These are phyloP conservation scores for Muraenolepis orangiensis DNA, from an alignment of 2,797 vertebrate species.

Conservation along the genomic window DNA sequence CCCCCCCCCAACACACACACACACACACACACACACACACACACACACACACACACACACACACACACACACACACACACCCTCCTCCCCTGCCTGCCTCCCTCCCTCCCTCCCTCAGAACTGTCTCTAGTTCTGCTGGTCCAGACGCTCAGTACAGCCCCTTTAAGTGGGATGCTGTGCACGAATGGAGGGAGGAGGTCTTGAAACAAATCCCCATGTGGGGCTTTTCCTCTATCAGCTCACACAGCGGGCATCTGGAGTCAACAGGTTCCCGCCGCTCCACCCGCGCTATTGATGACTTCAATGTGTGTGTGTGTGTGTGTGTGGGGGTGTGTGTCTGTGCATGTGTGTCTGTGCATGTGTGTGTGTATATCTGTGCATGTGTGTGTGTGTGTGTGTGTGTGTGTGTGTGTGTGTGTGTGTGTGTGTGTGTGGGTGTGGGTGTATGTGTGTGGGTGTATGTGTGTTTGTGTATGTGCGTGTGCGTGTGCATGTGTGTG, in stretches of 20 bases:
- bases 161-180: no score
- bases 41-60: no score
- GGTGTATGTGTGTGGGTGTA: background rate
- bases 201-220: background rate
- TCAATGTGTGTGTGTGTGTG: background rate
- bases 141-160: no score
- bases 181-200: background rate
- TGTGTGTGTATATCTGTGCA: background rate
- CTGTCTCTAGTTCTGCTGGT: no score
- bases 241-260: slow-evolving; percentile 5
- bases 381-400: background rate
- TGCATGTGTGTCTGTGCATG: background rate
- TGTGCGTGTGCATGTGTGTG: background rate
- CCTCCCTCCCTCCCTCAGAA: no score
- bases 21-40: no score
- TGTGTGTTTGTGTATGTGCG: background rate
- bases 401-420: background rate
- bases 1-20: no score
- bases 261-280: background rate
- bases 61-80: no score
- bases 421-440: background rate
- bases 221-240: background rate
- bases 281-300: background rate
- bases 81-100: no score
- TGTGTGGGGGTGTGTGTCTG: background rate